Evolutionary conservation across 2,888 invertebrate species (phyloP), one percentile per base, ranked within the genome.

Genomic region (Myopa testacea): DNA sequence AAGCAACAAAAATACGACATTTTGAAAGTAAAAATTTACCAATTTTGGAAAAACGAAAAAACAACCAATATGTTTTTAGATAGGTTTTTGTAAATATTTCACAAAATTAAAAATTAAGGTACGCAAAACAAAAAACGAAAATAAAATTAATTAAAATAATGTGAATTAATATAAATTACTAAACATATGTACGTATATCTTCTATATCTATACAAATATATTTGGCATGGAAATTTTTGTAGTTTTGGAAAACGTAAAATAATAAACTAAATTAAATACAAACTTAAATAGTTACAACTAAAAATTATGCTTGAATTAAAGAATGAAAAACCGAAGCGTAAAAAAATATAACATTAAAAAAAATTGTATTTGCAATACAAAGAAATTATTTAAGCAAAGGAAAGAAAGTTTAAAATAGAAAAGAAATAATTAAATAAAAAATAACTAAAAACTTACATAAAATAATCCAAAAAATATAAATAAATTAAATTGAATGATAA

Each of bases 1-100:
- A 70, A 78, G 73, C 26, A 26, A 26, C 26, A 26, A 26, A 76
- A 72, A 78, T 76, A 76, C 65, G 79, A 79, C 78, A 65, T 62
- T 77, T 75, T 37, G 65, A 58, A 78, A 75, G 65, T 75, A 50
- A 77, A 75, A 74, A 76, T 80, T 79, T 78, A 78, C 78, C 80
- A 75, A 76, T 10, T 60, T 65, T 65, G 65, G 69, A 58, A 40
- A 77, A 70, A n/a, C 55, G 72, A 62, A 63, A 60, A 68, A 75
- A 37, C 62, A 77, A 62, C 19, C 19, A 72, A 63, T 58, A 78
- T 70, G 80, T 82, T 85, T 85, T 85, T 87, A 85, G 84, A 85
- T 86, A 87, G 85, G 87, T 86, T 87, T 88, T 88, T 89, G 89
- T 88, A 88, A 87, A 89, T 89, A 89, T 88, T 84, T 85, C 85